Evolutionary conservation across 1,140 invertebrate species (phyloP).

Genomic region (Zaprionus inermis): DNA sequence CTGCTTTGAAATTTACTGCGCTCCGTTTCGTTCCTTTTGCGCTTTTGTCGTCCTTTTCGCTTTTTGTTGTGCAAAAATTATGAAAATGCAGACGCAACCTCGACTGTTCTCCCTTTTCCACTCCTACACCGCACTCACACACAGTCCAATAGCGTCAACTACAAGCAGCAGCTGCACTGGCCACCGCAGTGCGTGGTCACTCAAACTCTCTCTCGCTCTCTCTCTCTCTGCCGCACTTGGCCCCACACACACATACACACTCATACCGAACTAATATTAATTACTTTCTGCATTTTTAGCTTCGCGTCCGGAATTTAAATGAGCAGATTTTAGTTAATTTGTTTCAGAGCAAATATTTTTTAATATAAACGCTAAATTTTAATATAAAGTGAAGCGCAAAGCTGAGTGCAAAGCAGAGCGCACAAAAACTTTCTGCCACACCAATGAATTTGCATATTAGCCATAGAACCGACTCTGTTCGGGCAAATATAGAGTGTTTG

Average conservation of each 20-base stretch:
- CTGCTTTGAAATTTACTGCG: slow-evolving; percentile 72
- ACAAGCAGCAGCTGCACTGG: neutral
- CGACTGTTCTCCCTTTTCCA: neutral
- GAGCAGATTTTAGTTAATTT: slow-evolving; percentile 74
- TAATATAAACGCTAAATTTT: slow-evolving; percentile 40
- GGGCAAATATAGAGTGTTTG: neutral
- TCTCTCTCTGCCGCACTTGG: too few species aligned
- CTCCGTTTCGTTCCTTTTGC: slow-evolving; percentile 59
- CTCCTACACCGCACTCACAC: slow-evolving; percentile 17
- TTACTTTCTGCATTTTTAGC: slow-evolving; percentile 67
- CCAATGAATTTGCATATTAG: slow-evolving; percentile 6
- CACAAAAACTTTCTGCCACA: neutral
- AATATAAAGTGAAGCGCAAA: slow-evolving; percentile 11
- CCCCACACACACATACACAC: neutral
- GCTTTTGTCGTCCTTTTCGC: slow-evolving; percentile 48
- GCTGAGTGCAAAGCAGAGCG: neutral
- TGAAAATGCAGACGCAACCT: slow-evolving; percentile 63
- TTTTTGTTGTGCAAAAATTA: slow-evolving; percentile 73
- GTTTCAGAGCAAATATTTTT: slow-evolving; percentile 50
- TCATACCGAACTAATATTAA: slow-evolving; percentile 58
- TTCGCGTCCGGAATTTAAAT: slow-evolving; percentile 58
- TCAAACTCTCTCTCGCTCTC: neutral
- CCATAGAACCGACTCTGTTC: neutral
- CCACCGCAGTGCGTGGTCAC: slow-evolving; percentile 1
- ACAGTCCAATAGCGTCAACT: slow-evolving; percentile 5